phyloP scores from a whole-genome alignment of 2,113 vertebrate species.

The Notothenia rossii region DNA sequence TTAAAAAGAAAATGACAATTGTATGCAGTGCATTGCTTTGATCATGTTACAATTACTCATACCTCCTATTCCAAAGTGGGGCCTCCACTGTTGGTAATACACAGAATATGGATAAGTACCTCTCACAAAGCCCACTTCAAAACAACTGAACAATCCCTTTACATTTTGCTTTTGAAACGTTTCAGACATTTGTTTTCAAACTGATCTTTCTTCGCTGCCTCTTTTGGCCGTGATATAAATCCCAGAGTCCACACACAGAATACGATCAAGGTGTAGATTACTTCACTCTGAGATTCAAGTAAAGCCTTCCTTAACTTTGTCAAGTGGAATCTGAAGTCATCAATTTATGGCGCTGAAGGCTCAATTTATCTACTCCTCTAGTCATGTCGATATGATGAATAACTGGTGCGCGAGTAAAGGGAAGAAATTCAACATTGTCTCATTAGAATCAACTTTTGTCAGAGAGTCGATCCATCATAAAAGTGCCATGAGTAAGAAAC shows the following conservation, averaged over 20 bases:
- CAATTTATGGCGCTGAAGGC: background rate
- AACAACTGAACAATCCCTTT: background rate
- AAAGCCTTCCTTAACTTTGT: background rate
- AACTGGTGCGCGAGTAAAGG: background rate
- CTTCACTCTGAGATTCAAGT: background rate
- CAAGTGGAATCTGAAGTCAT: background rate
- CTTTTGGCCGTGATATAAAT: background rate
- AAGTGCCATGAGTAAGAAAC: background rate
- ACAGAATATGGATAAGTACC: background rate
- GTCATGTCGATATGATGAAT: background rate
- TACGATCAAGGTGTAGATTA: background rate
- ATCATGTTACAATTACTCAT: background rate
- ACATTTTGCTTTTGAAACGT: no score
- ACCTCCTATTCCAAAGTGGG: background rate
- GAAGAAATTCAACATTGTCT: background rate
- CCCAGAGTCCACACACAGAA: background rate
- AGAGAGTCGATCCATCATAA: background rate
- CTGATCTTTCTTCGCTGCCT: background rate
- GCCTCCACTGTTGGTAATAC: background rate
- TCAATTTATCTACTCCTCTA: background rate
- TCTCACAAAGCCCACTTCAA: background rate
- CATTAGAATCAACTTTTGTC: background rate
- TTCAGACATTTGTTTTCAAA: background rate
- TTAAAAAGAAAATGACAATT: no score
- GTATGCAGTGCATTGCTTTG: background rate